Percentiles rank a stretch among this genome's conserved stretches.
These are phyloP conservation scores for Cosmia trapezina DNA, from an alignment of 2,888 invertebrate species.

Conservation along the genomic window DNA sequence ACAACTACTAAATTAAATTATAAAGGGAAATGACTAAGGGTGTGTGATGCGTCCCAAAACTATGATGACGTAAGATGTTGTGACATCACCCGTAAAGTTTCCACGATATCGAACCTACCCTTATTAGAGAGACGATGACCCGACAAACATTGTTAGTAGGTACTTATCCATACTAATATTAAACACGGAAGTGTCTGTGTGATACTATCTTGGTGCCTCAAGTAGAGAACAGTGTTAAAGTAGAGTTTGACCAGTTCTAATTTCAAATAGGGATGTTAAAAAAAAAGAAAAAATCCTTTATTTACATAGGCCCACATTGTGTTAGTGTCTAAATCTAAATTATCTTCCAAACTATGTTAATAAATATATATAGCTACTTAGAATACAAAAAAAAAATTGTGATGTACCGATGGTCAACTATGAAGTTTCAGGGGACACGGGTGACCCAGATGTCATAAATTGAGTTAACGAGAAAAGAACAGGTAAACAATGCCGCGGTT, in stretches of 20 bases:
- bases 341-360: too few species aligned
- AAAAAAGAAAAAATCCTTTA: too few species aligned
- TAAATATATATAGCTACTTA: too few species aligned
- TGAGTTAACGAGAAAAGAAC: not conserved
- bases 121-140: conserved; percentile 2
- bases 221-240: not conserved
- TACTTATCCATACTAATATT: not conserved
- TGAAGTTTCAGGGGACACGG: too few species aligned
- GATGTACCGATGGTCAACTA: too few species aligned
- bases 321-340: too few species aligned
- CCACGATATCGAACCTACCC: not conserved
- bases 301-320: too few species aligned
- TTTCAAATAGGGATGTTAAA: too few species aligned
- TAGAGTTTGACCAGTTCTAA: too few species aligned
- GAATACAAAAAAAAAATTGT: too few species aligned
- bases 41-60: conserved; percentile 28
- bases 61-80: conserved; percentile 35
- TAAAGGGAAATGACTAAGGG: conserved; percentile 9
- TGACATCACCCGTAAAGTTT: conserved; percentile 44
- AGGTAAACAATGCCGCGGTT: not conserved
- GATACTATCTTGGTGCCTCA: not conserved
- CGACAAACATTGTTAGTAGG: conserved; percentile 37
- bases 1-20: conserved; percentile 24
- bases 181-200: not conserved
- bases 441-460: too few species aligned